Base-by-base conservation (phyloP, 23 tunicate species). In the Ciona savignyi region DNA sequence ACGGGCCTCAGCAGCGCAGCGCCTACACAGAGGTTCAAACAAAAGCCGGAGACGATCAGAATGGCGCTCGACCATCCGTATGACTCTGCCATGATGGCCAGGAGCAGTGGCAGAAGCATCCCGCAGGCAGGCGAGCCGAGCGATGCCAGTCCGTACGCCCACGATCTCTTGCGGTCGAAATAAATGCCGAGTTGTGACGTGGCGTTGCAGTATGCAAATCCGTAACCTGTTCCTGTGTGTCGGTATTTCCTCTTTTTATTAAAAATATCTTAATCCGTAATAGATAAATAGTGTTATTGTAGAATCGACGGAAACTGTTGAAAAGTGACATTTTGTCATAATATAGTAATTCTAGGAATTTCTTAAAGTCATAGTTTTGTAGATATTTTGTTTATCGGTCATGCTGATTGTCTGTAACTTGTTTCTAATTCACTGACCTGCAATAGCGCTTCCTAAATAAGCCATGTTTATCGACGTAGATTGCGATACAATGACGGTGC, bases 151-250 rank as follows among this genome's bases (percentile, higher is more conserved):
- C 78, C 73, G 32, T 42, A 76, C 24, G 81, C 89, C 27, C 76
- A 27, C 3, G 89, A 62, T n/a, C 89, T 51, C 31, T 70, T 77
- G 23, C 48, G 51, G 61, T 77, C 82, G 63, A 83, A 83, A 34
- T 83, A 83, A 3, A 83, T 34, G 4, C 89, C 89, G 29, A 83
- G 70, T 64, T 83, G 89, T 29, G 89, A 77, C 27, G 89, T 34
- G 4, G 73, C 89, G 60, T 77, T 83, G 82, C 82, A 77, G 66
- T 83, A 83, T 0, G 82, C 82, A 30, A 83, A 83, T 2, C 89
- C 89, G 70, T 70, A 83, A 0, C 89, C 89, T 22, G 76, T 23
- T 3, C 89, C 89, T 83, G 81, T 20, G 28, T 63, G 67, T 49
- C 61, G 20, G 61, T 49, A 11, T 49, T 49, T 11, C 19, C 20